These are phyloP conservation scores for Listrodromus nycthemerus DNA, from an alignment of 2,888 invertebrate species.

Conservation along the genomic window DNA sequence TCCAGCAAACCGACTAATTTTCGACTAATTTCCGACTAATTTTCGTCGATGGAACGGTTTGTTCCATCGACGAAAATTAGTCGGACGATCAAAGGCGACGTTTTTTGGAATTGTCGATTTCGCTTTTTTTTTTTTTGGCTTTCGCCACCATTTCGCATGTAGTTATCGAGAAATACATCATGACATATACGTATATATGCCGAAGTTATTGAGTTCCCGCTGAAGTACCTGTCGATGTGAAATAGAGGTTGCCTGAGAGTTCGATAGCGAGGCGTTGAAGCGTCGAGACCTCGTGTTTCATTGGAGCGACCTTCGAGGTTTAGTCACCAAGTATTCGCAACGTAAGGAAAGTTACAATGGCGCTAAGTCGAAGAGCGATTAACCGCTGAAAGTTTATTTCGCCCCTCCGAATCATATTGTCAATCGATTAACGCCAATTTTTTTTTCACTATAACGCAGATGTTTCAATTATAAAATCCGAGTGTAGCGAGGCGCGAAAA, in stretches of 20 bases:
- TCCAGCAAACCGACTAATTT: too few relatives aligned
- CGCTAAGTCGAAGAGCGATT: constrained; percentile 31
- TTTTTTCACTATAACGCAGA: not conserved
- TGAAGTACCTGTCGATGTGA: constrained; percentile 4
- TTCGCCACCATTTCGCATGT: too few relatives aligned
- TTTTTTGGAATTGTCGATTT: too few relatives aligned
- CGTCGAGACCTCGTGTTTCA: constrained; percentile 48
- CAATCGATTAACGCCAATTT: constrained; percentile 6
- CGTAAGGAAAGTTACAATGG: constrained; percentile 45
- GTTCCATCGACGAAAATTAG: too few relatives aligned
- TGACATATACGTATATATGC: not conserved
- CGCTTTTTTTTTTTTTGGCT: too few relatives aligned
- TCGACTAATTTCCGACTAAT: too few relatives aligned
- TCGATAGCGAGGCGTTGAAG: constrained; percentile 30
- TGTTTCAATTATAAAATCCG: not conserved
- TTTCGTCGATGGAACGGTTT: too few relatives aligned
- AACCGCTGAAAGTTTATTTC: constrained; percentile 42
- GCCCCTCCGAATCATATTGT: constrained; percentile 4
- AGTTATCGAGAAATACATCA: too few relatives aligned
- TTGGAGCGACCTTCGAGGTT: constrained; percentile 41
- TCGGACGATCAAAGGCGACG: too few relatives aligned
- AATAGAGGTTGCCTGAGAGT: constrained; percentile 13
- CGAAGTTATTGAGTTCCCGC: constrained; percentile 3
- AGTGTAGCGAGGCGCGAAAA: not conserved
- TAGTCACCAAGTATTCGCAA: constrained; percentile 46